Conservation (phyloP, 2,113 vertebrate species). For the Macquaria ambigua region DNA sequence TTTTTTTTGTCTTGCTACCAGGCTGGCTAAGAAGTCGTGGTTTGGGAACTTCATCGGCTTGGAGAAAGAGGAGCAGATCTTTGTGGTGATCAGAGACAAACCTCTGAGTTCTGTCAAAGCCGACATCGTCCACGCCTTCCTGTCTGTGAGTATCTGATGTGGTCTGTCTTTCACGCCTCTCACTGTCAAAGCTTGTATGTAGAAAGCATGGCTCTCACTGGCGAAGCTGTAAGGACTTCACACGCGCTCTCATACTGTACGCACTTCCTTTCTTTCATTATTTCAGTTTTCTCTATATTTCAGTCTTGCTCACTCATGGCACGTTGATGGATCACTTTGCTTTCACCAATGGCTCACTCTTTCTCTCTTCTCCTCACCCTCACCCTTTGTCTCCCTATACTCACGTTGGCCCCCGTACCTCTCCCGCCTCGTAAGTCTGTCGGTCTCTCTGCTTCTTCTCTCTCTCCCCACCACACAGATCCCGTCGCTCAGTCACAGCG, state of each 20-base stretch:
- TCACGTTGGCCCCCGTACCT: slow-evolving; percentile 72
- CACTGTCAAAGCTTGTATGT: slow-evolving; percentile 35
- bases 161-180: slow-evolving; percentile 35
- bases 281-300: slow-evolving; percentile 64
- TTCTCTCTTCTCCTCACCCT: slow-evolving; percentile 80
- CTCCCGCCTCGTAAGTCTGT: slow-evolving; percentile 79
- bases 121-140: slow-evolving; percentile 94
- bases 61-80: slow-evolving; percentile 96
- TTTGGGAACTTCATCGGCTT: slow-evolving; percentile 95
- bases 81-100: slow-evolving; percentile 94
- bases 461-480: slow-evolving; percentile 83
- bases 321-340: slow-evolving; percentile 68
- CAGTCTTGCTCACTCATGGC: slow-evolving; percentile 64
- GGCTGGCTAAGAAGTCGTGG: slow-evolving; percentile 95
- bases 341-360: slow-evolving; percentile 79
- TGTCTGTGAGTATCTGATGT: slow-evolving; percentile 88
- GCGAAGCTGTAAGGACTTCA: slow-evolving; percentile 33
- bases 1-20: slow-evolving; percentile 62
- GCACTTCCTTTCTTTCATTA: slow-evolving; percentile 67
- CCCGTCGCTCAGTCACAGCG: slow-evolving; percentile 96
- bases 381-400: slow-evolving; percentile 80
- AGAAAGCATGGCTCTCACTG: slow-evolving; percentile 65
- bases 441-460: slow-evolving; percentile 80
- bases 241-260: slow-evolving; percentile 46
- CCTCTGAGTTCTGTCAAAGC: slow-evolving; percentile 95